Evolutionary conservation across 2,888 invertebrate species (phyloP), one percentile per base, ranked within the genome.

Genomic region (Brenthis ino): DNA sequence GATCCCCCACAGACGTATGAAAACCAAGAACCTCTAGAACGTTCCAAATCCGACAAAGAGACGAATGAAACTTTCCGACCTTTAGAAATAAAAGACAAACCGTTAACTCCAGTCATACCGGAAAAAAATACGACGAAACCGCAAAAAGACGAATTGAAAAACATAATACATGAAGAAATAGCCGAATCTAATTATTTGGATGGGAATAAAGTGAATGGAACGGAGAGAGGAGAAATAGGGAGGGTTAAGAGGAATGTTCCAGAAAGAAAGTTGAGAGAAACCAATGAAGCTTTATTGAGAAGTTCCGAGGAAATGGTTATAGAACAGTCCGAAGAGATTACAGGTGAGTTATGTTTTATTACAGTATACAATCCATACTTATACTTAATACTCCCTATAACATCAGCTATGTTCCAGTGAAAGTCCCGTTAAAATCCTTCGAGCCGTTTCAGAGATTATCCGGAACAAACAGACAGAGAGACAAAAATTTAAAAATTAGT

Each of bases 1-100:
- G 91, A 92, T 47, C 79, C 88, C 0, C 86, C 90, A 0, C 92
- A 91, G 72, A 83, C 87, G 0, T 91, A 86, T 74, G 93, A 93
- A 51, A 90, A 84, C 66, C 91, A 88, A 71, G 91, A 90, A 63
- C 85, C 89, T 0, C 57, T 90, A 56, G 91, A 92, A 58, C 75
- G 85, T 0, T 64, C 79, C 0, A 89, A 85, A 76, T 79, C 87
- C 0, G 90, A 91, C 5, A 91, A 91, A 65, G 91, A 90, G 61
- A 63, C 82, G 0, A 92, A 92, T 65, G 91, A 91, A 1, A 90
- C 90, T 0, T 88, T 77, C 71, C 77, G 83, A 4, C 83, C 86
- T 13, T 28, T 28, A 28, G 89, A 91, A 55, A 82, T 84, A 0
- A 81, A 82, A n/a, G 88, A 89, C 24, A 86, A 89, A 69, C 88